Base-by-base conservation (phyloP, 2,113 vertebrate species). In the Hippolais icterina region DNA sequence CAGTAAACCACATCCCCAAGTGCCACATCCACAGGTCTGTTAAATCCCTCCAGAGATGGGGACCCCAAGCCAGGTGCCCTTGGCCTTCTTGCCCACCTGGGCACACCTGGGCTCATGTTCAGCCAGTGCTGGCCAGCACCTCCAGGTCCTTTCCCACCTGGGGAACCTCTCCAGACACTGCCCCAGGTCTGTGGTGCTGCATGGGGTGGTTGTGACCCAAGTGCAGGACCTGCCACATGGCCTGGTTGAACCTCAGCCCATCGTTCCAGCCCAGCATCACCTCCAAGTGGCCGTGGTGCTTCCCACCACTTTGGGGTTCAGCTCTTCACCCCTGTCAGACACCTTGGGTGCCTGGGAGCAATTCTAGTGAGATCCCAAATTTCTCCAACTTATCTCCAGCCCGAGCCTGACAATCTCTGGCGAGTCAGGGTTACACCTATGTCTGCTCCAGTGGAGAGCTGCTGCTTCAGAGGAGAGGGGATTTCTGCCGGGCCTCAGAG, bases 401-500 rank as follows among this genome's bases (percentile, higher is more conserved):
- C 71, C 25, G 31, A 81, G 31, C 39, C 61, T 61, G 69, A 11
- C 83, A 17, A 1, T 21, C 49, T 65, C 59, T 59, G 81, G 66
- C 56, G n/a, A 31, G 35, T 24, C 17, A 2, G 56, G 53, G 65
- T n/a, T n/a, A 2, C 8, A 24, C 87, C 91, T 20, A 15, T 0
- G 0, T 64, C 69, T 0, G 4, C 83, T 81, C 3, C 0, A 35
- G 49, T 28, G 72, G 65, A 77, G 76, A 57, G 91, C 50, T 35
- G 75, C 85, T 33, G 68, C 86, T 60, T 56, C 4, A 4, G 83
- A 90, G 91, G 41, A 72, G 74, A 89, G 69, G 84, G 87, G 61
- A 53, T 95, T 91, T 76, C 44, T 69, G 54, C 70, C 70, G 37
- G 90, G 59, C 82, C 87, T 90, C 82, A 80, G 64, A 96, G 83